These are phyloP conservation scores for Saccostrea cuccullata DNA, from an alignment of 1,140 invertebrate species.

Conservation along the genomic window DNA sequence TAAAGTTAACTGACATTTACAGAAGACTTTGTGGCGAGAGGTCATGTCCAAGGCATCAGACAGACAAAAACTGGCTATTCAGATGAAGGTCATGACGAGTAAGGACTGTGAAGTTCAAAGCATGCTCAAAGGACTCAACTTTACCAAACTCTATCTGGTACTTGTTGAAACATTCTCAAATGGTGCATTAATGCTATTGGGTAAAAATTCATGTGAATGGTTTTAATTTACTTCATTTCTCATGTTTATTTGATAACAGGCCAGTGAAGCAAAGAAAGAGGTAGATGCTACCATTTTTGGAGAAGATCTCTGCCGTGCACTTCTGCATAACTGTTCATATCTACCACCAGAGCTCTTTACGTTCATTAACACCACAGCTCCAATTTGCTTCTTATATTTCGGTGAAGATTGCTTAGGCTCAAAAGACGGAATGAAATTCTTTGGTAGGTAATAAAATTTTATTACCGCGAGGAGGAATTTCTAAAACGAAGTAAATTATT, in stretches of 20 bases:
- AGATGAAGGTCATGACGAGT: neutral
- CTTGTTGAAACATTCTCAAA: no score
- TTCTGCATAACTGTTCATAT: neutral
- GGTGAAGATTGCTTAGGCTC: neutral
- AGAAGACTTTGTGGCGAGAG: neutral
- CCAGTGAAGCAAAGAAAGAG: neutral
- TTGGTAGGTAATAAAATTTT: no score
- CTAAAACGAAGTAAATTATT: no score
- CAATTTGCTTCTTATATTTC: neutral
- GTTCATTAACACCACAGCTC: neutral
- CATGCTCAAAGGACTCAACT: neutral
- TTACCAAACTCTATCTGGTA: neutral
- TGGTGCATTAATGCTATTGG: no score
- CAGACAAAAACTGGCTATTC: neutral
- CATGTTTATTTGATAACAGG: neutral
- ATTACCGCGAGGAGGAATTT: no score
- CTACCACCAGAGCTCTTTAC: neutral
- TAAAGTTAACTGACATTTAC: neutral
- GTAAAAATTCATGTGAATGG: no score
- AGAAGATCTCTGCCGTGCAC: neutral
- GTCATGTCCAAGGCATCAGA: neutral
- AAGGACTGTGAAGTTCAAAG: neutral
- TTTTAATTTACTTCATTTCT: no score
- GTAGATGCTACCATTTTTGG: neutral
- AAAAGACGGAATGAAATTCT: neutral